phyloP scores from a whole-genome alignment of 2,888 invertebrate genomes.

The Pristionchus arcanus region DNA sequence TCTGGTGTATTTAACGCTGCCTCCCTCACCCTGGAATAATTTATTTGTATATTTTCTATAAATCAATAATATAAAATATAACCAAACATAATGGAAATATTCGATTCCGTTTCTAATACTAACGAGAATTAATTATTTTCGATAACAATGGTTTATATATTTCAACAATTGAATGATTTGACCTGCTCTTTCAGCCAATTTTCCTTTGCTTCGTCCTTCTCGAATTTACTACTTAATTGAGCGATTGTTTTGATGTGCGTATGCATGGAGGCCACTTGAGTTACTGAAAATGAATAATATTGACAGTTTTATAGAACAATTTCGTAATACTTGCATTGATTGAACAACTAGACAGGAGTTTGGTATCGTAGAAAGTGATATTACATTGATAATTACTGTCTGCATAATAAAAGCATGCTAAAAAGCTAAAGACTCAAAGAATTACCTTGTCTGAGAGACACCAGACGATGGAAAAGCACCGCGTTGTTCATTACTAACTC shows the following conservation, averaged over 20 bases:
- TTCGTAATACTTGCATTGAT: neutral
- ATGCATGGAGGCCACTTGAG: neutral
- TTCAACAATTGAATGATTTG: neutral
- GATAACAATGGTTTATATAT: neutral
- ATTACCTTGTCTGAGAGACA: neutral
- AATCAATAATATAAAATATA: no score
- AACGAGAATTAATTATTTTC: no score
- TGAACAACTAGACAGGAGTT: no score
- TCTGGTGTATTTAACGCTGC: neutral
- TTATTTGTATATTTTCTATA: neutral
- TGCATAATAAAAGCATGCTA: no score
- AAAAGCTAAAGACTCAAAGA: neutral
- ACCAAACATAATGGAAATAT: no score
- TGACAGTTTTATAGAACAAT: neutral
- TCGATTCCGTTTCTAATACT: no score
- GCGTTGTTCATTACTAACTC: neutral
- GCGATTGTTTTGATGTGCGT: neutral
- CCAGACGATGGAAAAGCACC: neutral
- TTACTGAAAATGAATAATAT: neutral
- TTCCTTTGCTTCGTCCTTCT: neutral
- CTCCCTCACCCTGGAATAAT: constrained; percentile 23
- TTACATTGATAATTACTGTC: no score
- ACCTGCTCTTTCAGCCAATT: constrained; percentile 23
- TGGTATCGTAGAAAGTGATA: no score
- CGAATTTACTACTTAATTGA: neutral